A percentile compares a stretch with the other conserved stretches of the same genome.
These are phyloP conservation scores for Acipenser ruthenus DNA, from an alignment of 2,797 vertebrate genomes.

Conservation along the genomic window DNA sequence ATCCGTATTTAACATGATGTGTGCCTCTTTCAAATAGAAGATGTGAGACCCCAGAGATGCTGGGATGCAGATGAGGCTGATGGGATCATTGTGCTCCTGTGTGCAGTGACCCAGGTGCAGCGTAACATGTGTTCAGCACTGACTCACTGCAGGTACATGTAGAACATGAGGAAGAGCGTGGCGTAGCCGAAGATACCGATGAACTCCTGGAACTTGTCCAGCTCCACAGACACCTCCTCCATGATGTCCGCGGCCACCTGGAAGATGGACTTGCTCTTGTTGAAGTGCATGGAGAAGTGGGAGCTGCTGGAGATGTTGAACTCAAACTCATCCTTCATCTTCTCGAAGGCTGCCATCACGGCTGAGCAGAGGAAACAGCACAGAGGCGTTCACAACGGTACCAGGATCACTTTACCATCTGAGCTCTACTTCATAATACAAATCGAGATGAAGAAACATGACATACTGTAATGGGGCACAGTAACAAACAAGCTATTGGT, in stretches of 20 bases:
- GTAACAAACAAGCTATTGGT: neutral
- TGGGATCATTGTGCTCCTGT: too few species aligned
- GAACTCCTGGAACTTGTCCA: constrained; percentile 33
- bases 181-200: constrained; percentile 46
- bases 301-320: constrained; percentile 67
- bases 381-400: neutral
- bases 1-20: too few species aligned
- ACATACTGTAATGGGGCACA: neutral
- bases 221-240: constrained; percentile 42
- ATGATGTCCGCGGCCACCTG: constrained; percentile 63
- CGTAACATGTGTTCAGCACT: neutral
- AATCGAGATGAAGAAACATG: too few species aligned
- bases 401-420: neutral
- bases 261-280: constrained; percentile 60
- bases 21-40: too few species aligned
- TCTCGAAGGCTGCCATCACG: constrained; percentile 40
- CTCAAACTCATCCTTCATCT: constrained; percentile 68
- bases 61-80: too few species aligned
- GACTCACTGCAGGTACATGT: constrained; percentile 63
- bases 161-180: constrained; percentile 47
- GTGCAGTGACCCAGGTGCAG: too few species aligned
- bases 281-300: constrained; percentile 50
- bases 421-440: neutral
- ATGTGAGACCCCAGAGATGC: too few species aligned
- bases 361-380: constrained; percentile 42